Base-by-base conservation (phyloP, 1,140 invertebrate genomes). In the Thereuonema tuberculata region DNA sequence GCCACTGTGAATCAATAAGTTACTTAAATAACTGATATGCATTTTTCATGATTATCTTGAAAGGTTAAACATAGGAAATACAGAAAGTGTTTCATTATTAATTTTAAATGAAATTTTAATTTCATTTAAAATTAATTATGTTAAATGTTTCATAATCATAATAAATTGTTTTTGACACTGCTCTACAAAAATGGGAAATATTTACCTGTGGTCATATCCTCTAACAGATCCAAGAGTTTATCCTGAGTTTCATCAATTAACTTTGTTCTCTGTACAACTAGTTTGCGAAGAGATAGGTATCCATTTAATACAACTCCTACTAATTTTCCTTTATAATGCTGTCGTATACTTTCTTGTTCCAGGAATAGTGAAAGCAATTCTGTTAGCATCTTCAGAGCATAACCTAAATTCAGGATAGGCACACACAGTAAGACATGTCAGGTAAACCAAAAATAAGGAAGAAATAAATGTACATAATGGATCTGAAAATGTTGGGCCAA, bases 191-290 rank as follows among this genome's bases (percentile, higher is more conserved):
- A n/a, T n/a, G n/a, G 17, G 31, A 50, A 50, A 20, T 50, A 56
- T 52, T 47, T 67, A 85, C 86, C 88, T 29, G 87, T 89, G 1
- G 94, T 98, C 83, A 98, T 93, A 72, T 96, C 92, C 75, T 98
- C 95, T 2, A 98, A 75, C 60, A 97, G 78, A 70, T 94, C 92
- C 0, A 98, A 75, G 14, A 98, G 74, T 69, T 93, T 94, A 70
- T 97, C 92, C 75, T 98, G 93, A 1, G 94, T 94, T 71, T 97
- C 93, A 73, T 98, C 93, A 48, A 97, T 93, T 25, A 95, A 78
- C 60, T 94, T 82, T 0, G 94, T 98, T 59, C 94, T 77, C 73
- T 98, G 93, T 53, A 98, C 89, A 15, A 97, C 89, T 2, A 98
- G 77, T 63, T 92, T 83, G 23, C 92, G 77, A 52, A 98, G 74